These are phyloP conservation scores for Tenualosa thibaudeaui DNA, from an alignment of 2,797 vertebrate species.

Conservation along the genomic window DNA sequence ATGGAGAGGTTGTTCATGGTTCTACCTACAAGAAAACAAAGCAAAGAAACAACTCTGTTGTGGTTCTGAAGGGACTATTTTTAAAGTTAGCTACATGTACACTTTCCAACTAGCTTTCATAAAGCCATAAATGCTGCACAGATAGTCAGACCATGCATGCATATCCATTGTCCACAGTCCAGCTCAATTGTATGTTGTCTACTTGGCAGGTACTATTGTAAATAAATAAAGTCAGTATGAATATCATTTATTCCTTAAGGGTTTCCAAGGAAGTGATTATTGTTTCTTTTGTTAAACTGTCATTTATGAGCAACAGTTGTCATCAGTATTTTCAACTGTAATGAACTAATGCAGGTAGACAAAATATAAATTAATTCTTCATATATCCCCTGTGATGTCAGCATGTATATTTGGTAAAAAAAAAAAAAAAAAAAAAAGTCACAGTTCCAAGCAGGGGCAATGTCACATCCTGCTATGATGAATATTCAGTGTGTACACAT, in stretches of 20 bases:
- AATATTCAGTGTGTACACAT: too few relatives aligned
- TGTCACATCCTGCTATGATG: too few relatives aligned
- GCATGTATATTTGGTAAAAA: too few relatives aligned
- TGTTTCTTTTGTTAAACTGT: too few relatives aligned
- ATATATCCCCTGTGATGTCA: too few relatives aligned
- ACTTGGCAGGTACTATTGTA: conserved; percentile 39
- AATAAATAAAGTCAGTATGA: conserved; percentile 46
- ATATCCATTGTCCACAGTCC: conserved; percentile 37
- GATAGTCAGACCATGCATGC: conserved; percentile 39
- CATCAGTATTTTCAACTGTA: too few relatives aligned
- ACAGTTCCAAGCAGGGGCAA: too few relatives aligned
- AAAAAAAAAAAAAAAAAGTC: too few relatives aligned
- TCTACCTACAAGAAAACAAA: conserved; percentile 46
- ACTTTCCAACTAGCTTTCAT: conserved; percentile 37
- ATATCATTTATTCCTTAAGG: conserved; percentile 21
- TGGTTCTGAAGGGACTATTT: conserved; percentile 38
- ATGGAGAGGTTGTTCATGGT: conserved; percentile 42
- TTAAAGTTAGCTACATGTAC: conserved; percentile 36
- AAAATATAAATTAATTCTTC: too few relatives aligned
- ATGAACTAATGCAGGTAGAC: too few relatives aligned
- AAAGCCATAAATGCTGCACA: conserved; percentile 30
- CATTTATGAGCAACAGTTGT: too few relatives aligned
- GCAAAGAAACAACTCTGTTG: conserved; percentile 42
- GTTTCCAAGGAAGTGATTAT: too few relatives aligned
- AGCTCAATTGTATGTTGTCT: conserved; percentile 37